Evolutionary conservation across 2,113 vertebrate species (phyloP).

Genomic region (Gila orcuttii): DNA sequence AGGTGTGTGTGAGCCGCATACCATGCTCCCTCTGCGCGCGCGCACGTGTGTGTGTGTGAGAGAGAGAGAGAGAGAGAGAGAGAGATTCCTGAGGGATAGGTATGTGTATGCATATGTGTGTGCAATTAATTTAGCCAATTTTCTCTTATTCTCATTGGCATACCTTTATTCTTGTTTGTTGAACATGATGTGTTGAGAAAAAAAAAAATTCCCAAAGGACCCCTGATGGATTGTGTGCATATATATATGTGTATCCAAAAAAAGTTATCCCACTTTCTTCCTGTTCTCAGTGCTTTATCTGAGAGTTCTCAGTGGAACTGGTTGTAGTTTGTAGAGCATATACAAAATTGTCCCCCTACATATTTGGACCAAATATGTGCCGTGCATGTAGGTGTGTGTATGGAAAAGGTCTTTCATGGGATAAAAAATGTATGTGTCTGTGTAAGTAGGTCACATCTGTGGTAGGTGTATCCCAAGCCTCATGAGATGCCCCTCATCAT

Average conservation of each 20-base stretch:
- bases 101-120: conserved; percentile 35
- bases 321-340: conserved; percentile 4
- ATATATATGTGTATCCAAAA: not conserved
- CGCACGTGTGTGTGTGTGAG: not conserved
- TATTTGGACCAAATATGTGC: conserved; percentile 22
- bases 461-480: conserved; percentile 44
- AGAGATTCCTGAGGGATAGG: conserved; percentile 17
- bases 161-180: conserved; percentile 11
- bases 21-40: conserved; percentile 1
- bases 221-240: not conserved
- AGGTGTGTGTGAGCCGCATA: conserved; percentile 47
- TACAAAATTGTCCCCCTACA: conserved; percentile 11
- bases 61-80: not conserved
- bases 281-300: not conserved
- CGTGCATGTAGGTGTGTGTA: conserved; percentile 39
- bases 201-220: not conserved
- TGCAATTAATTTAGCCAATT: conserved; percentile 26
- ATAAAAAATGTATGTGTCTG: conserved; percentile 32
- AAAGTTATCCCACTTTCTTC: not conserved
- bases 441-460: conserved; percentile 67
- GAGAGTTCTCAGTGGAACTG: not conserved
- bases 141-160: conserved; percentile 21
- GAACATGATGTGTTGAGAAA: not conserved
- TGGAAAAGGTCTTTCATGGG: conserved; percentile 28
- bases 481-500: conserved; percentile 24